Evolutionary conservation across 2,797 vertebrate species (phyloP).

Genomic region (Oceanodroma leucorhoa): DNA sequence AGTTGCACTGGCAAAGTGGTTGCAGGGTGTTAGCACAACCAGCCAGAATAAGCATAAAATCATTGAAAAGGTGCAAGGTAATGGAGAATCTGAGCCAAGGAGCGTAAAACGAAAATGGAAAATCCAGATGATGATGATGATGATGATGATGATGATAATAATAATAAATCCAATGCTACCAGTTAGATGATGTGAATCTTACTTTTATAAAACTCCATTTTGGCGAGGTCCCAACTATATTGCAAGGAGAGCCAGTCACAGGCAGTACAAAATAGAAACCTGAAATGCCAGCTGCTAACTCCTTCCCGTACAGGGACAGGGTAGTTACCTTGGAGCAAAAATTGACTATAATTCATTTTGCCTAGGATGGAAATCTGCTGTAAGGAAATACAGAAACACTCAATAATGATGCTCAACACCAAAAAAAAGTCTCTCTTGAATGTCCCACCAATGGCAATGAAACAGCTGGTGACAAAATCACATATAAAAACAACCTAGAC

Average conservation of each 20-base stretch:
- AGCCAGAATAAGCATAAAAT: not conserved
- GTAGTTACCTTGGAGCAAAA: not conserved
- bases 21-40: not conserved
- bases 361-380: not conserved
- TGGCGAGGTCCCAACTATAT: not conserved
- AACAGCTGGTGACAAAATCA: not conserved
- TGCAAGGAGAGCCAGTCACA: not conserved
- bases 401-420: not conserved
- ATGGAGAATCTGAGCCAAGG: not conserved
- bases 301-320: not conserved
- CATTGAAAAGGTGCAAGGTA: not conserved
- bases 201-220: not conserved
- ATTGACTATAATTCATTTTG: not conserved
- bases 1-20: not conserved
- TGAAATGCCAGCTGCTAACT: not conserved
- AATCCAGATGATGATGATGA: not conserved
- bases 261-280: not conserved
- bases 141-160: too few relatives aligned
- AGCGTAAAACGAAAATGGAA: not conserved
- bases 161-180: not conserved
- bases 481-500: not conserved
- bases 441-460: fast-evolving
- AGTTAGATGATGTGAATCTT: not conserved
- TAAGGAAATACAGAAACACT: not conserved
- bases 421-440: not conserved